phyloP scores from a whole-genome alignment of 2,797 vertebrate genomes.

The Apogon talboti region DNA sequence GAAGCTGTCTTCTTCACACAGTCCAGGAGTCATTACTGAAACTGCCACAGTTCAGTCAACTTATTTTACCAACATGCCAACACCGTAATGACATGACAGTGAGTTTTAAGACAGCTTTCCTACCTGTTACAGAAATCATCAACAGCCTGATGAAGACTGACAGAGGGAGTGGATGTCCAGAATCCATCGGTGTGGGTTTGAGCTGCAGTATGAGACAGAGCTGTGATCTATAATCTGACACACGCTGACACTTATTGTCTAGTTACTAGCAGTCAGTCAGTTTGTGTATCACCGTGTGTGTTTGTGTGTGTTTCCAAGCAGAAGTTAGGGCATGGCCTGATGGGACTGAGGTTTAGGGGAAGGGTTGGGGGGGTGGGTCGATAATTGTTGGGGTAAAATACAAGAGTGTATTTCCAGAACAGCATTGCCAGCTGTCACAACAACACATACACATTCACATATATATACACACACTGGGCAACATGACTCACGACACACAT shows the following conservation, averaged over 20 bases:
- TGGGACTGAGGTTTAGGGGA: conserved; percentile 42
- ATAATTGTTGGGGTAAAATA: conserved; percentile 65
- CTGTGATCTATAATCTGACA: conserved; percentile 37
- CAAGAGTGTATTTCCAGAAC: conserved; percentile 73
- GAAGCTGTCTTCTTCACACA: too few species aligned
- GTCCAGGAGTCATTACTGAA: background rate
- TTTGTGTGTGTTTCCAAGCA: conserved; percentile 54
- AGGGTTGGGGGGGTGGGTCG: conserved; percentile 33
- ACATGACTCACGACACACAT: conserved; percentile 18
- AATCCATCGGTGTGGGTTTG: conserved; percentile 65
- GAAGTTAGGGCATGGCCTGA: conserved; percentile 21
- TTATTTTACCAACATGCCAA: conserved; percentile 8
- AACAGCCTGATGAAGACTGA: conserved; percentile 53
- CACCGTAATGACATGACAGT: background rate
- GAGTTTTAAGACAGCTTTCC: conserved; percentile 11
- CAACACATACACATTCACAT: conserved; percentile 26
- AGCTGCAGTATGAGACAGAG: conserved; percentile 35
- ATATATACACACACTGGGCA: conserved; percentile 10
- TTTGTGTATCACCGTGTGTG: conserved; percentile 26
- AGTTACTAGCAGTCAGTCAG: conserved; percentile 27
- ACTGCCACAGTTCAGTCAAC: background rate
- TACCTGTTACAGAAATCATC: conserved; percentile 70
- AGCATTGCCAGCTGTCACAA: conserved; percentile 83
- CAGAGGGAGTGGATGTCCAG: conserved; percentile 25
- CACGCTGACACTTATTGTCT: conserved; percentile 24